Percentiles rank a stretch among this genome's conserved stretches.
Evolutionary conservation across 2,797 vertebrate species (phyloP).

Genomic region (Mus caroli): DNA sequence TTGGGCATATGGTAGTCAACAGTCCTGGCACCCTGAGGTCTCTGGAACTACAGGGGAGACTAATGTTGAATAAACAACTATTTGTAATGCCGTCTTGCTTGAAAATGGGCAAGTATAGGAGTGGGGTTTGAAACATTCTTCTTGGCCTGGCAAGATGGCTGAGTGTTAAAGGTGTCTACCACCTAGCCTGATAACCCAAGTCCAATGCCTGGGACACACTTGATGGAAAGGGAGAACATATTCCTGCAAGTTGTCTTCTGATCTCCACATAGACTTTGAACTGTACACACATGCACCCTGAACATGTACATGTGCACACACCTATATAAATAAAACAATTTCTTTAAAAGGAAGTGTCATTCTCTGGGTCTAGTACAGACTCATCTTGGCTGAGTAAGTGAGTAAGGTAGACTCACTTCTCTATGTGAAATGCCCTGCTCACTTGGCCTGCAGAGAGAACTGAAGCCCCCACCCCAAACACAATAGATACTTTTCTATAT

Average conservation of each 20-base stretch:
- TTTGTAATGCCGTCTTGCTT: background rate
- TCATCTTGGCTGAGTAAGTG: background rate
- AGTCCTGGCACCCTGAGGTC: background rate
- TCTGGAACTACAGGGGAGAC: slow-evolving; percentile 10
- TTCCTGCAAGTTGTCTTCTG: background rate
- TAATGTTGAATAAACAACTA: background rate
- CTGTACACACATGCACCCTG: background rate
- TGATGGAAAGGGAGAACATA: background rate
- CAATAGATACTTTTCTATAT: background rate
- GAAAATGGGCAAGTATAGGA: background rate
- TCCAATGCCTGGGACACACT: background rate
- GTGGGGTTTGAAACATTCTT: background rate
- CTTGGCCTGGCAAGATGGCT: background rate
- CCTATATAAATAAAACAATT: background rate
- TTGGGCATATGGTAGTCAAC: background rate
- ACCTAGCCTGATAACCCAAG: background rate
- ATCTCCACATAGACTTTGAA: background rate
- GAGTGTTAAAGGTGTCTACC: background rate
- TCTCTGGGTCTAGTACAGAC: background rate
- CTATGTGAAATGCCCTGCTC: background rate
- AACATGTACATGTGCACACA: background rate
- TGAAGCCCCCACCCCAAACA: background rate
- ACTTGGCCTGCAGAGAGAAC: background rate
- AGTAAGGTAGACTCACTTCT: background rate
- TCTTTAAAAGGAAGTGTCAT: background rate